Conservation (phyloP, 2,797 vertebrate species). For the Huso huso region DNA sequence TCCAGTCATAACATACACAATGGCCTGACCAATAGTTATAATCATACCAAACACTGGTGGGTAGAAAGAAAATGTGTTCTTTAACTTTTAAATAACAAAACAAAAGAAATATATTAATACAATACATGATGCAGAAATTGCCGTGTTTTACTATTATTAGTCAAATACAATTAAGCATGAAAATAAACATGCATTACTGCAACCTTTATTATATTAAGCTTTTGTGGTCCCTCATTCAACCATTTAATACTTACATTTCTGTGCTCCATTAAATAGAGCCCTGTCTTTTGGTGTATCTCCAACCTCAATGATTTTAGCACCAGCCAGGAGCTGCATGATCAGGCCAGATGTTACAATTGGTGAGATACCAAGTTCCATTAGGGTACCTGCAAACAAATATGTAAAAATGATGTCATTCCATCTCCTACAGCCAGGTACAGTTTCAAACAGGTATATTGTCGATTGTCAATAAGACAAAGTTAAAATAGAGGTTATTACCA, state of each 20-base stretch:
- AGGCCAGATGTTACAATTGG: slow-evolving; percentile 68
- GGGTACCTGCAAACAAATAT: slow-evolving; percentile 43
- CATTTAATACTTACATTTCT: slow-evolving; percentile 51
- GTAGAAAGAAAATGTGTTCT: not conserved
- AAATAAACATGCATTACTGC: too few species aligned
- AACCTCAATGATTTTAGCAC: slow-evolving; percentile 69
- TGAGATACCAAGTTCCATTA: slow-evolving; percentile 67
- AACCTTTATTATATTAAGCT: too few species aligned
- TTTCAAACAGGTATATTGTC: too few species aligned
- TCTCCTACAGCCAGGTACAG: too few species aligned
- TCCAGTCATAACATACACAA: slow-evolving; percentile 71
- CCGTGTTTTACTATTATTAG: slow-evolving; percentile 1
- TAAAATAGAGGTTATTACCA: too few species aligned
- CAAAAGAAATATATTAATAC: too few species aligned
- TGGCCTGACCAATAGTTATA: slow-evolving; percentile 70
- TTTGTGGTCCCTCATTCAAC: not conserved
- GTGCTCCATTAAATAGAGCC: slow-evolving; percentile 67
- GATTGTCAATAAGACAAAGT: too few species aligned
- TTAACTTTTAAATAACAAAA: not conserved
- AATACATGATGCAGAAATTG: too few species aligned
- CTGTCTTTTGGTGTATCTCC: slow-evolving; percentile 68
- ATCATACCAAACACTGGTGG: slow-evolving; percentile 66
- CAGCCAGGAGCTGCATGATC: slow-evolving; percentile 68
- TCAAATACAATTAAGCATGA: too few species aligned
- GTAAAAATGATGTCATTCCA: not conserved